Evolutionary conservation across 92 coral and sea anemone genomes (phyloP).

Genomic region (Pocillopora meandrina): DNA sequence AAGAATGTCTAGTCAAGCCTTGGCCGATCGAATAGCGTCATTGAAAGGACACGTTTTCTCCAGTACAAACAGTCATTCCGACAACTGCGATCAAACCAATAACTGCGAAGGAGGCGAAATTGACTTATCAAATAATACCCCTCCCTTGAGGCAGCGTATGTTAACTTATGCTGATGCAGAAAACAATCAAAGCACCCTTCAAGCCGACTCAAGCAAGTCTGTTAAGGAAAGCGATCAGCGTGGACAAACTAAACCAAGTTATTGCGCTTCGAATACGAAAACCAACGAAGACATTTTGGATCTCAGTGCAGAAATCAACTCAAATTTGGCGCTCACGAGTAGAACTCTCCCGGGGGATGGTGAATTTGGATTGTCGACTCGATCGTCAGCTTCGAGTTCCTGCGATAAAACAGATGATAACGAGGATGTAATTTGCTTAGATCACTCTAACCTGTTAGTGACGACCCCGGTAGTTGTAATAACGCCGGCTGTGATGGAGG

Average conservation of each 20-base stretch:
- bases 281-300: not conserved
- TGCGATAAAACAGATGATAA: conserved; percentile 8
- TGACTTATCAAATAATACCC: conserved; percentile 76
- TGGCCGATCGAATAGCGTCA: conserved; percentile 64
- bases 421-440: conserved; percentile 6
- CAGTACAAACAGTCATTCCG: conserved; percentile 60
- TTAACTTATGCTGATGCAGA: conserved; percentile 33
- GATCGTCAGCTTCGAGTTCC: conserved; percentile 7
- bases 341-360: conserved; percentile 1
- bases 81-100: conserved; percentile 71
- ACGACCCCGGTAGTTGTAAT: conserved; percentile 73
- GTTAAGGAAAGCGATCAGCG: not conserved
- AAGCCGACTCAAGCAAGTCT: conserved; percentile 25
- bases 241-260: not conserved
- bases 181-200: conserved; percentile 50
- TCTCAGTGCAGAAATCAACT: not conserved
- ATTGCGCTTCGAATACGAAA: not conserved
- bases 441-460: not conserved
- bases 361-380: not conserved
- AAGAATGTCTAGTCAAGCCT: conserved; percentile 69
- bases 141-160: conserved; percentile 47
- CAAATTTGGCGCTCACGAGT: conserved; percentile 23
- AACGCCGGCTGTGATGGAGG: conserved; percentile 71
- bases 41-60: conserved; percentile 81
- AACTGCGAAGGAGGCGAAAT: conserved; percentile 54